Base-by-base conservation (phyloP, 2,113 vertebrate species). In the Cochlearius cochlearius region DNA sequence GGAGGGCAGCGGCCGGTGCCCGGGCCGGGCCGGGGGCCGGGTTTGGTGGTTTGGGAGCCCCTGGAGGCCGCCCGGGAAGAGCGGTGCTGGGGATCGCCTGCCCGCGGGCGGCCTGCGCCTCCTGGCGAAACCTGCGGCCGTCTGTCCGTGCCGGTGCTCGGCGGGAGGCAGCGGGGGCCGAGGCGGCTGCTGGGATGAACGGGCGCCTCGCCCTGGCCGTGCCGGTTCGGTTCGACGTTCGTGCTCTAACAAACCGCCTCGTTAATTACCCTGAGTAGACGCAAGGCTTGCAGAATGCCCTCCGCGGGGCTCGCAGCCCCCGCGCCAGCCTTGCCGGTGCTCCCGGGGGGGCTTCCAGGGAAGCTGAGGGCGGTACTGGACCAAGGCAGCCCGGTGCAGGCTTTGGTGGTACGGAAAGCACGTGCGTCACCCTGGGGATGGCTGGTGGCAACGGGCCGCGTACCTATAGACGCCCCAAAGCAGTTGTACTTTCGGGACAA, bases 161-260 rank as follows among this genome's bases (percentile, higher is more conserved):
- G 60, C 39, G 53, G 16, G 50, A 17, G 2, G 5, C 5, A 1
- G 29, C 0, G 53, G 27, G 2, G 36, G 56, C 7, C 0, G 5
- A 2, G 4, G 34, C 5, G 68, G 30, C 4, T 4, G 16, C 45
- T 4, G 38, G 5, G 62, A 1, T 1, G 36, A 20, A 19, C 38
- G 21, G 53, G 0, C 60, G 2, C 43, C n/a, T 58, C 20, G 20
- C 15, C 52, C n/a, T 4, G 22, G 50, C 45, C 10, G 36, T 15
- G 25, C 25, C 43, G 4, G 0, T 8, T 16, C 17, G 1, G 15
- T 7, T 38, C 11, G 5, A 10, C 12, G 5, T 10, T 34, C 2
- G n/a, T 27, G 5, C 11, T 22, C 34, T 22, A 29, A 14, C 17
- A 11, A 3, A 11, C 25, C 5, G 0, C 1, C 69, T 47, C 41